A percentile compares a stretch with the other conserved stretches of the same genome.
These are phyloP conservation scores for Drosophila borborema DNA, from an alignment of 2,888 invertebrate species.

Conservation along the genomic window DNA sequence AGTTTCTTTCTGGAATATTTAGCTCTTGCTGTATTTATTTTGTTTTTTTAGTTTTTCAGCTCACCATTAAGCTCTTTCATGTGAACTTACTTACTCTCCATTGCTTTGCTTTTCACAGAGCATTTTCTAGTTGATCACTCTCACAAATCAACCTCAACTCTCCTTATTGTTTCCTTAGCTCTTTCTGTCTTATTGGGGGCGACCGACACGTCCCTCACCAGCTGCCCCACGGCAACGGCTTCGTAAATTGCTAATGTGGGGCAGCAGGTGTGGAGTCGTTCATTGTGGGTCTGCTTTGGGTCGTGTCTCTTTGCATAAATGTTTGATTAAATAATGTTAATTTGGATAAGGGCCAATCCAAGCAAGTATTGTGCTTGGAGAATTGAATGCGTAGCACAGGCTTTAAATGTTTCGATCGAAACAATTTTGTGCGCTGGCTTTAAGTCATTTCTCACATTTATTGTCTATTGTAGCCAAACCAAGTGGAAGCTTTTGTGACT, in stretches of 20 bases:
- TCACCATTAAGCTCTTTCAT: too few species aligned
- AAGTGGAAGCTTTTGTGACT: conserved; percentile 30
- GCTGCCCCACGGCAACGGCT: conserved; percentile 37
- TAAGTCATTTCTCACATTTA: conserved; percentile 1
- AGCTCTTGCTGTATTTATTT: too few species aligned
- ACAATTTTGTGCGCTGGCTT: conserved; percentile 5
- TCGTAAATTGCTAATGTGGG: conserved; percentile 53
- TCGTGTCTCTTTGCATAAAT: conserved; percentile 57
- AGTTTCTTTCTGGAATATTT: too few species aligned
- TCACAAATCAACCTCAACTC: background rate
- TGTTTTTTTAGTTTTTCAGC: too few species aligned
- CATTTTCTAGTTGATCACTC: conserved; percentile 5
- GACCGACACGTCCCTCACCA: conserved; percentile 52
- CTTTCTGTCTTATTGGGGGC: conserved; percentile 13
- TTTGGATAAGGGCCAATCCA: conserved; percentile 47
- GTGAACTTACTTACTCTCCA: too few species aligned
- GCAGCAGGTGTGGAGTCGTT: conserved; percentile 62
- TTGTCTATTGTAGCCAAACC: conserved; percentile 16
- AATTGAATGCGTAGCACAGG: conserved; percentile 13
- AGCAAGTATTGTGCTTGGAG: conserved; percentile 27
- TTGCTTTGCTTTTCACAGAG: conserved; percentile 1
- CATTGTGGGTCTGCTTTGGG: conserved; percentile 32
- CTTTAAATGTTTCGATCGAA: conserved; percentile 3
- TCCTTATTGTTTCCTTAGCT: conserved; percentile 15
- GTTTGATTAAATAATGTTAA: conserved; percentile 79